Evolutionary conservation across 2,113 vertebrate species (phyloP), one percentile per base, ranked within the genome.

Genomic region (Python bivittatus): DNA sequence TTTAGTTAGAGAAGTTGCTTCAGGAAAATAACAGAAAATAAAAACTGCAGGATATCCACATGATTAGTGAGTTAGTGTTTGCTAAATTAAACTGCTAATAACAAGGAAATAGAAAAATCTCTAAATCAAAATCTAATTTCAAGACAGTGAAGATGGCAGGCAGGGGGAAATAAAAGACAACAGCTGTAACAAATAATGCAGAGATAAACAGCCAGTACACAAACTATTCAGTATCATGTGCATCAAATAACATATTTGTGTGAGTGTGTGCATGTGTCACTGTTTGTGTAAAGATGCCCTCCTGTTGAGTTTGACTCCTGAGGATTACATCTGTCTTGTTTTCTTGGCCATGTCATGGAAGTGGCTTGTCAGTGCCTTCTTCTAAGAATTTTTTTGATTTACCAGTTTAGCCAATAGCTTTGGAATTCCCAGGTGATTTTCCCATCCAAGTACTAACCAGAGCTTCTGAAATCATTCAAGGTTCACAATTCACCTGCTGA

Each of bases 11-110:
- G n/a, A 25, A 12, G 64, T 72, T 72, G 44, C 79, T 79, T 33
- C 29, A 90, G 79, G 48, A 79, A 90, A 90, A 38, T 72, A 38
- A 2, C 29, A 33, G 20, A 53, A 53, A 33, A 23, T 20, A 83
- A 90, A 90, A 57, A 42, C 11, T 90, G 22, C 52, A 53, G 29
- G 61, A 60, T 52, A 27, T 89, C 25, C 52, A 15, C 44, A 42
- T 17, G 52, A 1, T 72, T 72, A 13, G 48, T 11, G 9, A 54
- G 48, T 54, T 90, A 17, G 17, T 33, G 3, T 79, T 79, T 90
- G 64, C 52, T n/a, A 56, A 56, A 79, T 90, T 79, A 90, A 90
- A 90, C 17, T 79, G 61, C n/a, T 79, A 90, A 38, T 64, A 56
- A 79, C 79, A 48, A 79, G 64, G 38, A 79, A 64, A 54, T n/a